A percentile compares a stretch with the other conserved stretches of the same genome.
Conservation (phyloP, 1,140 invertebrate species). For the Linepithema humile region DNA sequence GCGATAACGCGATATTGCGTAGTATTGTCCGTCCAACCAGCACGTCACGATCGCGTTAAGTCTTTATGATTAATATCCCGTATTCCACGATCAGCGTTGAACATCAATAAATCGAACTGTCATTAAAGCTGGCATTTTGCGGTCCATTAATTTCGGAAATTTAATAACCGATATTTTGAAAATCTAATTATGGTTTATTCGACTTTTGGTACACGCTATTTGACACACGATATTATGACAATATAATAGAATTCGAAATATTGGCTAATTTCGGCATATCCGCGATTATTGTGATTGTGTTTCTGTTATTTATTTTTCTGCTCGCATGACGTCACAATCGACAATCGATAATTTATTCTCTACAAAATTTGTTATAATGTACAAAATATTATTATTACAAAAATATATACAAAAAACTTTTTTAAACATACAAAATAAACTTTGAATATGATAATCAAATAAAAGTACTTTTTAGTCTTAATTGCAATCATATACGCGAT, state of each 20-base stretch:
- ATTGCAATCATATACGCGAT: no score
- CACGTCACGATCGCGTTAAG: constrained; percentile 24
- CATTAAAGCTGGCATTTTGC: constrained; percentile 11
- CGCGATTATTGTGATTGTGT: background rate
- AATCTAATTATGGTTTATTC: constrained; percentile 27
- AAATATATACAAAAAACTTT: no score
- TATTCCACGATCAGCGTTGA: constrained; percentile 1
- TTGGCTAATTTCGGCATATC: background rate
- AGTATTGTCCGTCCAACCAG: constrained; percentile 17
- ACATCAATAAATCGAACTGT: constrained; percentile 18
- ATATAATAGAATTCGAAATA: background rate
- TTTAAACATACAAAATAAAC: no score
- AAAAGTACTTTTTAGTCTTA: no score
- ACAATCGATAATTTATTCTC: background rate
- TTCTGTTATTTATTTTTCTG: background rate
- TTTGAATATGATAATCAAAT: no score
- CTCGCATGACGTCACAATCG: background rate
- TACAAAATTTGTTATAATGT: background rate
- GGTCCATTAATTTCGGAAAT: constrained; percentile 2
- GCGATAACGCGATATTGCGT: constrained; percentile 23
- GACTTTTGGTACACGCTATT: background rate
- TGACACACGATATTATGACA: background rate
- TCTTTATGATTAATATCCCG: constrained; percentile 38
- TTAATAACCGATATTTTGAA: background rate
- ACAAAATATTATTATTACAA: no score